These are phyloP conservation scores for Camptogramma bilineatum DNA, from an alignment of 2,888 invertebrate species.

Conservation along the genomic window DNA sequence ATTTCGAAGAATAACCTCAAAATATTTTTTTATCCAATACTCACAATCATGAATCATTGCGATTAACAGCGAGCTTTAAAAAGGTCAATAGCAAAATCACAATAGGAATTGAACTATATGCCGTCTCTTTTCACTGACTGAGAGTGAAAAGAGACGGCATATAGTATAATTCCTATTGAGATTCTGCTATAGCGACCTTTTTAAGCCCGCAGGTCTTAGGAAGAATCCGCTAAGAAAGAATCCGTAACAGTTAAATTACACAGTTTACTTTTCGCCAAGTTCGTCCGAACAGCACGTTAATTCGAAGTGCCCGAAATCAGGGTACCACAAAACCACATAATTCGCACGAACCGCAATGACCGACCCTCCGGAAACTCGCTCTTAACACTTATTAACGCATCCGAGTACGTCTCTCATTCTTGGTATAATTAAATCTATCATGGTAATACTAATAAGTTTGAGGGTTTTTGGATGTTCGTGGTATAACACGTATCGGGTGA, in stretches of 20 bases:
- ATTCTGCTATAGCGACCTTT: too few relatives aligned
- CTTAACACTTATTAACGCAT: slow-evolving; percentile 45
- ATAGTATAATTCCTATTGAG: too few relatives aligned
- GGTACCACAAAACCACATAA: slow-evolving; percentile 45
- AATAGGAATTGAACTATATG: too few relatives aligned
- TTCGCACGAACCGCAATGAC: slow-evolving; percentile 38
- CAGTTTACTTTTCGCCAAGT: slow-evolving; percentile 14
- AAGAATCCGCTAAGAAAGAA: slow-evolving; percentile 2
- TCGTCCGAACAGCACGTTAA: slow-evolving; percentile 18
- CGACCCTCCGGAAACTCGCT: slow-evolving; percentile 42
- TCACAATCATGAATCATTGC: too few relatives aligned
- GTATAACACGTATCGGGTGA: slow-evolving; percentile 3
- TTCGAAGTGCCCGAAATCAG: slow-evolving; percentile 35
- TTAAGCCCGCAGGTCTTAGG: too few relatives aligned
- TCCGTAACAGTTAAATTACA: background rate
- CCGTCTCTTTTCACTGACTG: too few relatives aligned
- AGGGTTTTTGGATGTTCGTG: slow-evolving; percentile 14
- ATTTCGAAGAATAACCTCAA: too few relatives aligned
- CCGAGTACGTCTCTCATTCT: slow-evolving; percentile 27
- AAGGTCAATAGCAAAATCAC: too few relatives aligned
- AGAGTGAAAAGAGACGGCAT: too few relatives aligned
- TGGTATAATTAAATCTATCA: slow-evolving; percentile 13
- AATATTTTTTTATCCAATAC: too few relatives aligned
- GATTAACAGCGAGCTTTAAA: too few relatives aligned
- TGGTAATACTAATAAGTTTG: slow-evolving; percentile 9